Base-by-base conservation (phyloP, 2,888 invertebrate species). In the Eulithis testata region DNA sequence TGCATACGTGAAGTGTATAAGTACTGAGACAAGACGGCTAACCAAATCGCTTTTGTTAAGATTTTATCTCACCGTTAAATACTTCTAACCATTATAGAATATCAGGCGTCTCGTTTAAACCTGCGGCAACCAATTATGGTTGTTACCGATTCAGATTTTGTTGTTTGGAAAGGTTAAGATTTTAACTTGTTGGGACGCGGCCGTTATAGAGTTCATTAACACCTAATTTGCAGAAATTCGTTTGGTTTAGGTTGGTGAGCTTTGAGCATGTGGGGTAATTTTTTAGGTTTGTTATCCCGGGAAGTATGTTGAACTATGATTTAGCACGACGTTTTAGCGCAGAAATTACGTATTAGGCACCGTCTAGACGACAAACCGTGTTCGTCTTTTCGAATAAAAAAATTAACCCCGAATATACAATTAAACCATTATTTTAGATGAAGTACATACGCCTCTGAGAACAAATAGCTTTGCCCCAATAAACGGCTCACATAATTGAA, bases 31-130 rank as follows among this genome's bases (percentile, higher is more conserved):
- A 89, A 90, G 91, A 90, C 89, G 89, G 89, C 89, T 88, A 86
- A 90, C 91, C 90, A 90, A 92, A 91, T 91, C 89, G 89, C 90
- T 86, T 92, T 92, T 92, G 91, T 91, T 89, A 86, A 92, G 92
- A 92, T 92, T 91, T 90, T 91, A 92, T 92, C 92, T 91, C 83
- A 80, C 88, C 86, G 89, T 91, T 92, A 92, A 92, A 91, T 91
- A 91, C 90, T 91, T 91, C 86, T 88, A 89, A 88, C 90, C 89
- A 90, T 90, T 89, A 90, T 83, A 87, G 85, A 89, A 86, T 86
- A 89, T 89, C 86, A 85, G 81, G 79, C 87, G 84, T 86, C 88
- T 87, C 86, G 80, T 83, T 87, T 83, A 79, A 83, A 88, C 88
- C 85, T 80, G 87, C 85, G 86, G 88, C 86, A 85, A 84, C 83